Percentiles rank a stretch among this genome's conserved stretches.
phyloP scores from a whole-genome alignment of 2,797 vertebrate species.

The Pangasius macronema region DNA sequence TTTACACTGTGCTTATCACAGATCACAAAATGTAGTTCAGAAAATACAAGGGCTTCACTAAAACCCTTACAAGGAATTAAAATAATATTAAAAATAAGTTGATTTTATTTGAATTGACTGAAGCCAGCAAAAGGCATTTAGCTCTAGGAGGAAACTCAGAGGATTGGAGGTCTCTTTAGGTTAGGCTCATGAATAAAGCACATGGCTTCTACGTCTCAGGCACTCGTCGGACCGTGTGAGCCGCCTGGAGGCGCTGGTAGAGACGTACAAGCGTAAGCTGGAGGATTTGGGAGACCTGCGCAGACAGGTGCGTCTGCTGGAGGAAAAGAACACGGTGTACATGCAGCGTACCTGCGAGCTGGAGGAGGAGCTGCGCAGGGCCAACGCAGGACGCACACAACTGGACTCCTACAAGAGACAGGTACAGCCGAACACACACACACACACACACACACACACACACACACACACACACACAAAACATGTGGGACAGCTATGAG shows the following conservation, averaged over 20 bases:
- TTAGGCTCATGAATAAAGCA: not conserved
- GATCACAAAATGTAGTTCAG: not conserved
- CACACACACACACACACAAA: not conserved
- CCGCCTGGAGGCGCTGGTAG: conserved; percentile 84
- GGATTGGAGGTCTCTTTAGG: not conserved
- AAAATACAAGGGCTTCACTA: not conserved
- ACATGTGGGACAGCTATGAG: not conserved
- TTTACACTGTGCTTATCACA: not conserved
- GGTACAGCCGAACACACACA: conserved; percentile 64
- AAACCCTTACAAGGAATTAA: not conserved
- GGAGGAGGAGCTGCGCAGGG: conserved; percentile 88
- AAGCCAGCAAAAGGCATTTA: not conserved
- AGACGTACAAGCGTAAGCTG: conserved; percentile 84
- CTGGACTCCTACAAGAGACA: conserved; percentile 86
- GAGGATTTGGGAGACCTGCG: conserved; percentile 88
- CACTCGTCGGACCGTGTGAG: conserved; percentile 87
- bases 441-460: not conserved
- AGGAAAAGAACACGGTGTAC: conserved; percentile 86
- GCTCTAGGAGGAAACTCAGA: not conserved
- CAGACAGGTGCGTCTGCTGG: conserved; percentile 87
- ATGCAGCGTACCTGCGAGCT: conserved; percentile 90
- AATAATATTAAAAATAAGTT: not conserved
- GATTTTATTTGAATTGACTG: not conserved
- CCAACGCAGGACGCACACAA: conserved; percentile 79
- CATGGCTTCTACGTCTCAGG: conserved; percentile 62